Evolutionary conservation across 2,888 invertebrate species (phyloP), one percentile per base, ranked within the genome.

Genomic region (Hetaerina titia): DNA sequence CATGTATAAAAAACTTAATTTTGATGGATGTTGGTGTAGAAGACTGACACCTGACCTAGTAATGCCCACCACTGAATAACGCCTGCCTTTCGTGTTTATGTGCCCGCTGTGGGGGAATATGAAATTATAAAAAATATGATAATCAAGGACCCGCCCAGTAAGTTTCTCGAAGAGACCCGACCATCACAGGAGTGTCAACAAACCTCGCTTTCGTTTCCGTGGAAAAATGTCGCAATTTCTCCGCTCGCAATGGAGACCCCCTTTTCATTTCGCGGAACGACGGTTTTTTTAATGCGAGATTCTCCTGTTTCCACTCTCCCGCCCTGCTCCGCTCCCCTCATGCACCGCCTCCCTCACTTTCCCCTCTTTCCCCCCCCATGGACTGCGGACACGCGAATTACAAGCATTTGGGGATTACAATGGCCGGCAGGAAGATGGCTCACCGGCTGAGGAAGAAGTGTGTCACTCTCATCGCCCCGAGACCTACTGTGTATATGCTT

Each of bases 171-270:
- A 81, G 9, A 6, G 81, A 13, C 81, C 31, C 2, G 45, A 5
- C 31, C 31, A 81, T 5, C n/a, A 15, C 31, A 22, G 13, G 31
- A 25, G 31, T 31, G 81, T 81, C 81, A 81, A 81, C 81, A 81
- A 81, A 81, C n/a, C 81, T 11, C 31, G 25, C 31, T 81, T 81
- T 81, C 81, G 81, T 31, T 81, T 81, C 81, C 81, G 81, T 11
- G 81, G 31, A 81, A 81, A 81, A 13, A 81, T 81, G 25, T 31
- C 81, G 81, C 81, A 31, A 81, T 81, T 81, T 81, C 81, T 31
- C 81, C 13, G 25, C 31, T 9, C 81, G 8, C 6, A 31, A 81
- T 81, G 19, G 81, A 13, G 81, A 81, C 45, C 31, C 81, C 81
- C 81, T 31, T 81, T 81, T 31, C 31, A 31, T 25, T 81, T 81